Conservation (phyloP, 2,888 invertebrate species). For the Oscheius sp. region DNA sequence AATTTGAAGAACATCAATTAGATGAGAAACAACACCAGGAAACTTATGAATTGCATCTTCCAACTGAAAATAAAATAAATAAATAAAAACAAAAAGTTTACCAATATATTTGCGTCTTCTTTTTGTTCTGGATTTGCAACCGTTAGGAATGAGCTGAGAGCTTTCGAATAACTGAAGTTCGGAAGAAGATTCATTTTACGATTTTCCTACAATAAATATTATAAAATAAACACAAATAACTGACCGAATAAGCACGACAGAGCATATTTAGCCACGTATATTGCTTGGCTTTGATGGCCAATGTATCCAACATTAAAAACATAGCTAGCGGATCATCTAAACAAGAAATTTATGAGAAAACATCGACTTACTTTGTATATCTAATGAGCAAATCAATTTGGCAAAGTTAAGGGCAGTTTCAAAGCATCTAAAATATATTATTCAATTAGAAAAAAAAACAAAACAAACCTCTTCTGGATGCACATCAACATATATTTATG, state of each 20-base stretch:
- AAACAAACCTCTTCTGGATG: constrained; percentile 74
- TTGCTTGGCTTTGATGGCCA: constrained; percentile 83
- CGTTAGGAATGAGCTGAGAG: constrained; percentile 79
- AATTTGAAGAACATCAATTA: constrained; percentile 77
- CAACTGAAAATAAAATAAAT: constrained; percentile 32
- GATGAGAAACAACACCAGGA: constrained; percentile 82
- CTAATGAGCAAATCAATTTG: constrained; percentile 84
- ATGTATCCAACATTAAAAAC: constrained; percentile 84
- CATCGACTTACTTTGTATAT: constrained; percentile 78
- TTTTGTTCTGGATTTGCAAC: constrained; percentile 67
- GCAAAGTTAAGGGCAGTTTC: constrained; percentile 86
- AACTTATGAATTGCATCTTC: constrained; percentile 80
- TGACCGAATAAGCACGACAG: constrained; percentile 13
- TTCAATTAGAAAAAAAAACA: not conserved
- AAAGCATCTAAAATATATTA: constrained; percentile 73
- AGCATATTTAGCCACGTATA: constrained; percentile 79
- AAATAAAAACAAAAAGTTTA: constrained; percentile 43
- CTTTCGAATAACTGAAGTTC: constrained; percentile 87
- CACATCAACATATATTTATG: constrained; percentile 85
- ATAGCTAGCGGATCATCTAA: constrained; percentile 82
- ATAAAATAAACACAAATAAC: too few relatives aligned
- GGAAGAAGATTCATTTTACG: constrained; percentile 84
- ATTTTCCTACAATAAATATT: constrained; percentile 61
- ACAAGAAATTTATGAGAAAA: not conserved
- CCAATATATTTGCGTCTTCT: constrained; percentile 77